These are phyloP conservation scores for Bombus pascuorum DNA, from an alignment of 1,140 invertebrate genomes.

Conservation along the genomic window DNA sequence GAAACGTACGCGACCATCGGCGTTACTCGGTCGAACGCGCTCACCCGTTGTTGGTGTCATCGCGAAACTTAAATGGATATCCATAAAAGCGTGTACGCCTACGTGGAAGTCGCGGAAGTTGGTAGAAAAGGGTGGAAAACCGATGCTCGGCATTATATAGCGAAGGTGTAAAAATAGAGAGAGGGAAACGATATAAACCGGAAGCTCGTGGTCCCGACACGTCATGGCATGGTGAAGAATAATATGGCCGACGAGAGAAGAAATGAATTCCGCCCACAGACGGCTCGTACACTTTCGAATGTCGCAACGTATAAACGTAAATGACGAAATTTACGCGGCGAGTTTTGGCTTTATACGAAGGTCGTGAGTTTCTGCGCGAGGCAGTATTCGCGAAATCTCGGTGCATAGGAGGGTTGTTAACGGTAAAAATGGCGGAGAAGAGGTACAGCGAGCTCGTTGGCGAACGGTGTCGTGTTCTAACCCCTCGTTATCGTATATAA, in stretches of 20 bases:
- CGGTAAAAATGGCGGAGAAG: neutral
- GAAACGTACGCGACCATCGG: neutral
- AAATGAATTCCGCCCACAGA: conserved; percentile 8
- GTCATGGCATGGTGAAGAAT: neutral
- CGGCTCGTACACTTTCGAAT: neutral
- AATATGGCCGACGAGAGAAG: neutral
- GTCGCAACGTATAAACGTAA: neutral
- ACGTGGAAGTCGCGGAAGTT: conserved; percentile 62
- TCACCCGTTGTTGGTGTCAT: neutral
- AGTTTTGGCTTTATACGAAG: neutral
- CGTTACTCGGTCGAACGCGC: conserved; percentile 17
- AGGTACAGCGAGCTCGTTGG: neutral
- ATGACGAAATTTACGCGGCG: neutral
- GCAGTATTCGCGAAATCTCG: neutral
- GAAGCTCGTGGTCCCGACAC: conserved; percentile 9
- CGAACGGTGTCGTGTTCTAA: neutral
- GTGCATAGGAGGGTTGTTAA: neutral
- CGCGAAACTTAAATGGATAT: conserved; percentile 60
- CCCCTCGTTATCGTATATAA: conserved; percentile 1
- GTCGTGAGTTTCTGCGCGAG: neutral
- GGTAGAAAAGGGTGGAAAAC: conserved; percentile 42
- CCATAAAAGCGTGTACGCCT: conserved; percentile 60
- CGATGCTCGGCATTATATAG: conserved; percentile 24
- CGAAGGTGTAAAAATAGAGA: conserved; percentile 59
- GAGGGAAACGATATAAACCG: conserved; percentile 54